A percentile compares a stretch with the other conserved stretches of the same genome.
These are phyloP conservation scores for Coreius guichenoti DNA, from an alignment of 2,797 vertebrate species.

Conservation along the genomic window DNA sequence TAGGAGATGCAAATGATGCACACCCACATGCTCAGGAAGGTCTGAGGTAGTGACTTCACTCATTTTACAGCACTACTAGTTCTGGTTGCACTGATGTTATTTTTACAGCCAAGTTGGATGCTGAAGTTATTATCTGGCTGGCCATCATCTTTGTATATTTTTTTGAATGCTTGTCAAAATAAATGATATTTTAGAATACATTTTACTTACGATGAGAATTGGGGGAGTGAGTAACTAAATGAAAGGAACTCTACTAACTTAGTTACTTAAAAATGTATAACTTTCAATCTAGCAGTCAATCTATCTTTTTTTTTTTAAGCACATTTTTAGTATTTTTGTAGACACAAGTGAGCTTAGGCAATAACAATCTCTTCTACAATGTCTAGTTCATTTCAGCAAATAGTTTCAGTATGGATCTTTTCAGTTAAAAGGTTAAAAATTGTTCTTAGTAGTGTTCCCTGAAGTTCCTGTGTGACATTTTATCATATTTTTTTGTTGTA, in stretches of 20 bases:
- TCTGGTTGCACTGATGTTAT: background rate
- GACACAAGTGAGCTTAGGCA: background rate
- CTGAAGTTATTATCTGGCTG: background rate
- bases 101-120: background rate
- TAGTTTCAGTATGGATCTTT: background rate
- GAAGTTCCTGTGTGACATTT: background rate
- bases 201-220: background rate
- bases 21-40: conserved; percentile 1
- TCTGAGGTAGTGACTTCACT: background rate
- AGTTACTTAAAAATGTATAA: background rate
- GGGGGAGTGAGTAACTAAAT: background rate
- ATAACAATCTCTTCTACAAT: background rate
- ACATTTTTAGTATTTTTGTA: background rate
- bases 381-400: background rate
- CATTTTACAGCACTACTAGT: background rate
- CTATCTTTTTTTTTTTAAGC: background rate
- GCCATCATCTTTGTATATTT: background rate
- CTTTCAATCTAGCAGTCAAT: background rate
- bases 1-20: conserved; percentile 31
- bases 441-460: background rate
- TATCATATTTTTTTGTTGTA: background rate
- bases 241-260: background rate
- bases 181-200: background rate
- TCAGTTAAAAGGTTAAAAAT: background rate
- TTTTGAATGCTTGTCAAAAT: background rate